phyloP scores from a whole-genome alignment of 2,113 vertebrate genomes.

The Xenotilapia longispinis region DNA sequence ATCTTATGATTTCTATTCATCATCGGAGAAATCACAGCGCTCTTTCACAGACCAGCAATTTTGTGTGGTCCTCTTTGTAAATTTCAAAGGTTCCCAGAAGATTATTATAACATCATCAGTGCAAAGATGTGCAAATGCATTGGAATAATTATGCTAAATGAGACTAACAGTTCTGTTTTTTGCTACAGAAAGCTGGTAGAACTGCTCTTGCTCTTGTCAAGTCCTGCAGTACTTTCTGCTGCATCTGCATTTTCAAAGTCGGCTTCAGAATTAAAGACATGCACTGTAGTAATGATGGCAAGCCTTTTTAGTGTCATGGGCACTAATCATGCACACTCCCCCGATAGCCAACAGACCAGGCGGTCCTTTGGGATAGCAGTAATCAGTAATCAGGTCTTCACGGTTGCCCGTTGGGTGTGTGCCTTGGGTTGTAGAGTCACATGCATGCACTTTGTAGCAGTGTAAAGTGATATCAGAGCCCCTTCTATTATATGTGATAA shows the following conservation, averaged over 20 bases:
- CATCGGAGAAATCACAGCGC: neutral
- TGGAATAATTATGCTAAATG: neutral
- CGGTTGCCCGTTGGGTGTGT: neutral
- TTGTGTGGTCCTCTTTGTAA: neutral
- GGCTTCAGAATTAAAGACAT: neutral
- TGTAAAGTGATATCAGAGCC: neutral
- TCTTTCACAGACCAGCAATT: neutral
- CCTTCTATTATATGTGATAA: neutral
- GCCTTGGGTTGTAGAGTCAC: neutral
- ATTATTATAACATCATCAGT: neutral
- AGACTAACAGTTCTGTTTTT: neutral
- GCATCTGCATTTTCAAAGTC: constrained; percentile 13
- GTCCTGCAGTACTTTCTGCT: neutral
- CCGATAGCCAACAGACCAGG: neutral
- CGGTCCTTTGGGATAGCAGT: neutral
- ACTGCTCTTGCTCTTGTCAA: neutral
- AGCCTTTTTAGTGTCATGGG: neutral
- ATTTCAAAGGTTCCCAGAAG: neutral
- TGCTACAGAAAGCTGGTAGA: neutral
- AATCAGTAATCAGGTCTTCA: neutral
- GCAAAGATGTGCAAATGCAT: neutral
- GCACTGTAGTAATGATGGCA: neutral
- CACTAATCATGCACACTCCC: neutral
- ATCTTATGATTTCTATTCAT: neutral
- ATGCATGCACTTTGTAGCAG: neutral